Base-by-base conservation (phyloP, 1,140 invertebrate genomes). In the Drosophila virilis region DNA sequence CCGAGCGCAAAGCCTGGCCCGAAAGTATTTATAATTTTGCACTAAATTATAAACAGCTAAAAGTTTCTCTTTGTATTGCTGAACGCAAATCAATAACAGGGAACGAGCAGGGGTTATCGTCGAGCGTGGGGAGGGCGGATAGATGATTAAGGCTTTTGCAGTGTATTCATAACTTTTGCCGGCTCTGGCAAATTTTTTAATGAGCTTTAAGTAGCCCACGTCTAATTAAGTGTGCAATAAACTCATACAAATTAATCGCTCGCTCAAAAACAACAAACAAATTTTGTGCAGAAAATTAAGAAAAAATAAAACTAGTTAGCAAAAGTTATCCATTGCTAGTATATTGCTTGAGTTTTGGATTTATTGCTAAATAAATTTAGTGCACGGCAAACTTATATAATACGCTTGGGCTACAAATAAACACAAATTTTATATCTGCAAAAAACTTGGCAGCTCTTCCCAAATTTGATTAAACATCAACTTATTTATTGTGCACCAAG, bases 1-100 rank as follows among this genome's bases (percentile, higher is more conserved):
- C 84, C 65, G 77, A 78, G 74, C 75, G 58, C 59, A 60, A 57
- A 54, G 40, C 51, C 35, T 17, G 22, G 57, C 66, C 42, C 10
- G 15, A 79, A 65, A 86, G 84, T 89, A 88, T 88, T 88, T 89
- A 83, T 89, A 88, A 82, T 83, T 89, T 80, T 79, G 54, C 66
- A 52, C 50, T 65, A 88, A 84, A 88, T 88, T 88, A 88, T 89
- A 88, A 88, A 89, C 79, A 88, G 76, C 83, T 70, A 77, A 86
- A 79, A 88, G 72, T 86, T 80, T 15, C 28, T 51, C 60, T 15
- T 55, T 55, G 35, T 65, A 35, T 55, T 52, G 66, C 58, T 46
- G 52, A 40, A 8, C 46, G 50, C 76, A 70, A 71, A 76, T 65
- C 76, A 79, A 74, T 83, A 84, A 77, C 58, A 74, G 6, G 17